Evolutionary conservation across 2,888 invertebrate species (phyloP).

Genomic region (Choristoneura rosaceana): DNA sequence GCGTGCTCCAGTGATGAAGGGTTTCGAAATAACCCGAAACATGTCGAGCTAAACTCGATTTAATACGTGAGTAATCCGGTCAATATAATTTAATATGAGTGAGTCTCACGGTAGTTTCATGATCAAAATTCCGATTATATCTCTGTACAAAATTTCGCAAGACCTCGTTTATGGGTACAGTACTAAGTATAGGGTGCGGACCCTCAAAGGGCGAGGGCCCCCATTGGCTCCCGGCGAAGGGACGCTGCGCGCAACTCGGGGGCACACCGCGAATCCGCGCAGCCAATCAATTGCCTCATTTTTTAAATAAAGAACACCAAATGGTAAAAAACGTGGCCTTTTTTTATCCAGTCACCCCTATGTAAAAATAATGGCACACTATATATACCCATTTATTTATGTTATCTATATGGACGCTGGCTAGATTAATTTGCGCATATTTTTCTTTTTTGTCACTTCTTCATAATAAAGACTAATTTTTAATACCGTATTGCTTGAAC

Average conservation of each 20-base stretch:
- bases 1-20: too few species aligned
- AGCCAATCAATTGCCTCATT: constrained; percentile 84
- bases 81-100: too few species aligned
- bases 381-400: not conserved
- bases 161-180: constrained; percentile 1
- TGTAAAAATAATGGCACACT: constrained; percentile 50
- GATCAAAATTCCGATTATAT: too few species aligned
- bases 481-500: too few species aligned
- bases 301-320: constrained; percentile 82
- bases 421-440: too few species aligned
- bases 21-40: too few species aligned
- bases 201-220: constrained; percentile 62
- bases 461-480: too few species aligned
- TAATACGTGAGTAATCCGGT: too few species aligned
- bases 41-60: too few species aligned
- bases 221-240: constrained; percentile 69
- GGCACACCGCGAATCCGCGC: constrained; percentile 65
- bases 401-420: not conserved
- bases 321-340: constrained; percentile 73
- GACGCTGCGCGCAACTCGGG: constrained; percentile 54
- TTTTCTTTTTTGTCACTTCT: too few species aligned
- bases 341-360: constrained; percentile 70
- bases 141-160: constrained; percentile 13
- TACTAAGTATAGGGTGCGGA: constrained; percentile 70
- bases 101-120: too few species aligned